Evolutionary conservation across 1,140 invertebrate genomes (phyloP).

Genomic region (Papilio xuthus): DNA sequence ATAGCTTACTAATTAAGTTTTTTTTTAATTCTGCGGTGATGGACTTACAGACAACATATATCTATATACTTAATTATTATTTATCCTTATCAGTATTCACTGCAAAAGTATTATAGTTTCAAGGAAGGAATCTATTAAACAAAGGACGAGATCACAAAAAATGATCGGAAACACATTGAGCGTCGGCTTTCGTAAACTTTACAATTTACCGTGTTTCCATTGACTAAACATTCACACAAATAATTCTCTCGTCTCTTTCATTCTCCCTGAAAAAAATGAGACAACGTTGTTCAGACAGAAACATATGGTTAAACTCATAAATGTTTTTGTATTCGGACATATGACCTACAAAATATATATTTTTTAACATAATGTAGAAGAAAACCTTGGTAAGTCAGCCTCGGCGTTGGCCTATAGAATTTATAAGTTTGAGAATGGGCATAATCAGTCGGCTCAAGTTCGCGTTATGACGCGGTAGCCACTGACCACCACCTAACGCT

Average conservation of each 20-base stretch:
- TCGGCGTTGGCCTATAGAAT: constrained; percentile 50
- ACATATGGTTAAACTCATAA: constrained; percentile 17
- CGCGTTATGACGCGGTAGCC: constrained; percentile 6
- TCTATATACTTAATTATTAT: not conserved
- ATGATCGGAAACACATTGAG: constrained; percentile 27
- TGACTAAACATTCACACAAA: not conserved
- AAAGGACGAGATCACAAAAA: constrained; percentile 5
- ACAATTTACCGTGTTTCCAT: constrained; percentile 5
- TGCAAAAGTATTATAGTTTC: not conserved
- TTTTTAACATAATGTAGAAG: constrained; percentile 49
- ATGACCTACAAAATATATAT: constrained; percentile 47
- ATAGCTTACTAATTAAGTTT: too few species aligned
- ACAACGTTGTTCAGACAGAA: not conserved
- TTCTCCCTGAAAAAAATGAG: not conserved
- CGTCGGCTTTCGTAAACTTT: constrained; percentile 7
- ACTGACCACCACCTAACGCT: not conserved
- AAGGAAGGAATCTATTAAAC: not conserved
- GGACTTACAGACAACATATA: too few species aligned
- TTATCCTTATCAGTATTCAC: not conserved
- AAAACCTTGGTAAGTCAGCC: constrained; percentile 52
- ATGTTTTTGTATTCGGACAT: constrained; percentile 44
- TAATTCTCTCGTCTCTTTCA: not conserved
- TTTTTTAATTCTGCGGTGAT: too few species aligned
- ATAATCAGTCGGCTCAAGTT: constrained; percentile 44
- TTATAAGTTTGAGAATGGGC: constrained; percentile 49